Percentiles rank a stretch among this genome's conserved stretches.
Evolutionary conservation across 1,140 invertebrate genomes (phyloP).

Genomic region (Lepidurus packardi): DNA sequence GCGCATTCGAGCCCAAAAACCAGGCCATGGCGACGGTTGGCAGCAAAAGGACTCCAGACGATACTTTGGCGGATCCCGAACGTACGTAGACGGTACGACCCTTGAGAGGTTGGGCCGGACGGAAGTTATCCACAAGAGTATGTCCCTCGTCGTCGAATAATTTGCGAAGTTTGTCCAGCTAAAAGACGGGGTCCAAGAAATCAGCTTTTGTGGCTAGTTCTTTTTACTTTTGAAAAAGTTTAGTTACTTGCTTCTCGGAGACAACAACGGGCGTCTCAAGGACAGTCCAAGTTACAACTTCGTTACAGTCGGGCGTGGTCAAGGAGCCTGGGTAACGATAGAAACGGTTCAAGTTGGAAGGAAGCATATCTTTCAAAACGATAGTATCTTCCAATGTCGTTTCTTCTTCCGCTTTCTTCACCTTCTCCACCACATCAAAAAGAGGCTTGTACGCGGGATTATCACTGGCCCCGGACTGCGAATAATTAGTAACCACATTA

Average conservation of each 20-base stretch:
- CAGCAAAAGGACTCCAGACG: slow-evolving; percentile 16
- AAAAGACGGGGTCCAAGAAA: neutral
- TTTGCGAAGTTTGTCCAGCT: slow-evolving; percentile 40
- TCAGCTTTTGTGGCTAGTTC: no score
- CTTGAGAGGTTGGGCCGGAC: slow-evolving; percentile 41
- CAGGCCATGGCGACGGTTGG: slow-evolving; percentile 28
- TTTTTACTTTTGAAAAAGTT: no score
- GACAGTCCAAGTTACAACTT: slow-evolving; percentile 67
- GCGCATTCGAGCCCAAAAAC: neutral
- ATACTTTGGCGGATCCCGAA: slow-evolving; percentile 27
- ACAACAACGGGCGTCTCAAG: slow-evolving; percentile 55
- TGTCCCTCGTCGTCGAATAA: slow-evolving; percentile 38
- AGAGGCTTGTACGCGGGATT: slow-evolving; percentile 49
- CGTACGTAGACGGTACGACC: slow-evolving; percentile 36
- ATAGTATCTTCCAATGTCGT: slow-evolving; percentile 41
- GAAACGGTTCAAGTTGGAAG: slow-evolving; percentile 50
- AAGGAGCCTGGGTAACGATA: slow-evolving; percentile 66
- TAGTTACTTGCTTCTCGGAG: slow-evolving; percentile 52
- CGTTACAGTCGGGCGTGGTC: slow-evolving; percentile 66
- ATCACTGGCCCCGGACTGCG: slow-evolving; percentile 44
- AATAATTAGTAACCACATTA: neutral
- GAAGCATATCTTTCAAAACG: slow-evolving; percentile 48
- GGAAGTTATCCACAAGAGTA: slow-evolving; percentile 42
- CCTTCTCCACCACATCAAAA: slow-evolving; percentile 44
- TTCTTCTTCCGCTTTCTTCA: slow-evolving; percentile 39